Percentiles rank a stretch among this genome's conserved stretches.
Evolutionary conservation across 2,888 invertebrate genomes (phyloP).

Genomic region (Cantharis nigra): DNA sequence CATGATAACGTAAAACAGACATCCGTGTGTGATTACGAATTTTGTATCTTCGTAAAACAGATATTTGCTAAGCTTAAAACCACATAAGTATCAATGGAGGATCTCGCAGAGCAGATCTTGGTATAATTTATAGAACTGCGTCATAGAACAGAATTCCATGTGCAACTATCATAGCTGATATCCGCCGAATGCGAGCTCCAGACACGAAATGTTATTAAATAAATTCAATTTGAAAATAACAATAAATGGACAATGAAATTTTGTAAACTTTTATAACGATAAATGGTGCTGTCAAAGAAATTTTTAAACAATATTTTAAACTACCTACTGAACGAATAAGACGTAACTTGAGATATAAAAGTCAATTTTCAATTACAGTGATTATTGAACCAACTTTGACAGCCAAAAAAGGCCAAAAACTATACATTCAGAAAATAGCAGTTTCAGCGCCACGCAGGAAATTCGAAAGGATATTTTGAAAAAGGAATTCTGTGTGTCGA

Average conservation of each 20-base stretch:
- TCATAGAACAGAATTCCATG: too few species aligned
- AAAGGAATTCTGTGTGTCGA: neutral
- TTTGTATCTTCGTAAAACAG: too few species aligned
- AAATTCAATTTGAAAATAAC: neutral
- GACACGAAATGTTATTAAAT: neutral
- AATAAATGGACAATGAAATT: neutral
- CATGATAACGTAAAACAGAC: too few species aligned
- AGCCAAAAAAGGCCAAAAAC: neutral
- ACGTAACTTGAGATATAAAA: neutral
- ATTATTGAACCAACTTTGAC: neutral
- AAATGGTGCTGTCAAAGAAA: neutral
- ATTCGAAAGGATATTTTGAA: neutral
- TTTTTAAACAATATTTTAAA: neutral
- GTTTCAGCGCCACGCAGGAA: neutral
- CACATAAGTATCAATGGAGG: too few species aligned
- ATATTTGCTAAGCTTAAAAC: too few species aligned
- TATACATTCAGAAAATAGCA: neutral
- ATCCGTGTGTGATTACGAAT: too few species aligned
- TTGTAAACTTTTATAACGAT: neutral
- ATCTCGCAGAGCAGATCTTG: too few species aligned
- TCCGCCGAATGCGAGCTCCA: too few species aligned
- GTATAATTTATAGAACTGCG: too few species aligned
- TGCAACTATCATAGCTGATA: too few species aligned
- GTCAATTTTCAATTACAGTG: neutral
- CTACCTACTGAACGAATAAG: neutral